phyloP scores from a whole-genome alignment of 2,113 vertebrate genomes.

The Osmerus eperlanus region DNA sequence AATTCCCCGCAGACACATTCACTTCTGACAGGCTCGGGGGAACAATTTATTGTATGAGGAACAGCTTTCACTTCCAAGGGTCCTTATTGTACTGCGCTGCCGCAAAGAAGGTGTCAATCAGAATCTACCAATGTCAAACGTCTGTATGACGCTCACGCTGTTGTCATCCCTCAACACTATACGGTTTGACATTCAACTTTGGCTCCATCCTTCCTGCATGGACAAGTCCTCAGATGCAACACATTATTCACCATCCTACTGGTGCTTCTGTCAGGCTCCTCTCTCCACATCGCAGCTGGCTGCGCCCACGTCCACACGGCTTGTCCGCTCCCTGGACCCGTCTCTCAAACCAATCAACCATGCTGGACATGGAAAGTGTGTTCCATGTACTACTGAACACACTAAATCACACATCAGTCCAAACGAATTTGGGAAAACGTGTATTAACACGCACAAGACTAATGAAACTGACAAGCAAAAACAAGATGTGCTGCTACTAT shows the following conservation, averaged over 20 bases:
- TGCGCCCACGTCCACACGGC: slow-evolving; percentile 8
- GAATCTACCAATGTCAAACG: slow-evolving; percentile 19
- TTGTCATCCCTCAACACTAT: slow-evolving; percentile 6
- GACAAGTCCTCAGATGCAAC: slow-evolving; percentile 11
- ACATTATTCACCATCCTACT: slow-evolving; percentile 17
- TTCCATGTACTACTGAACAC: slow-evolving; percentile 3
- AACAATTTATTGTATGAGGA: slow-evolving; percentile 12
- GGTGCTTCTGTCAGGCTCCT: slow-evolving; percentile 2
- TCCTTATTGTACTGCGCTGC: background rate
- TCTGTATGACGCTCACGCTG: slow-evolving; percentile 8
- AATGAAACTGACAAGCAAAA: slow-evolving; percentile 1
- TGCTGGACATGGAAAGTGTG: slow-evolving; percentile 8
- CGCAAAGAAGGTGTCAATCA: slow-evolving; percentile 15
- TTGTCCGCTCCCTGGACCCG: background rate
- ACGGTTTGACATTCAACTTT: slow-evolving; percentile 14
- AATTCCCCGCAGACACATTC: slow-evolving; percentile 6
- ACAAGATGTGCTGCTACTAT: too few relatives aligned
- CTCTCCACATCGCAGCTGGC: slow-evolving; percentile 1
- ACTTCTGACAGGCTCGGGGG: slow-evolving; percentile 13
- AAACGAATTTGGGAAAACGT: slow-evolving; percentile 8
- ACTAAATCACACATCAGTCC: background rate
- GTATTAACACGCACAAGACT: background rate
- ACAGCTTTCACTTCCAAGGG: slow-evolving; percentile 3
- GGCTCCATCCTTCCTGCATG: slow-evolving; percentile 21
- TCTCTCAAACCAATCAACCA: slow-evolving; percentile 6